Evolutionary conservation across 2,888 invertebrate genomes (phyloP).

Genomic region (Spodoptera littoralis): DNA sequence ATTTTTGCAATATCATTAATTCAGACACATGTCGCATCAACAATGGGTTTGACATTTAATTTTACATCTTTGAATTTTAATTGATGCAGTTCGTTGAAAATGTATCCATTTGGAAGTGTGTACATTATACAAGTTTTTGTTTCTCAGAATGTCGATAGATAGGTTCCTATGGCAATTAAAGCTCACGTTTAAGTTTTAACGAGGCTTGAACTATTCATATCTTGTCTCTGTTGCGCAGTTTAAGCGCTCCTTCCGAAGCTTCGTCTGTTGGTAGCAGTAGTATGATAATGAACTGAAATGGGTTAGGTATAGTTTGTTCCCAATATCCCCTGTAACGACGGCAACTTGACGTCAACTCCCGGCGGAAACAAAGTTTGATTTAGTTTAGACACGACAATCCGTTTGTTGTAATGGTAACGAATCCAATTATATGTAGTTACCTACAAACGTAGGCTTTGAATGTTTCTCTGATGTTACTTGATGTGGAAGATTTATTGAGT

Average conservation of each 20-base stretch:
- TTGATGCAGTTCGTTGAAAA: slow-evolving; percentile 30
- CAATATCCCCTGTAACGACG: slow-evolving; percentile 70
- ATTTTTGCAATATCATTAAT: slow-evolving; percentile 58
- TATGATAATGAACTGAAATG: slow-evolving; percentile 74
- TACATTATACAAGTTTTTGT: slow-evolving; percentile 20
- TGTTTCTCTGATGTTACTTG: slow-evolving; percentile 52
- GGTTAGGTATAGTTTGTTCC: slow-evolving; percentile 68
- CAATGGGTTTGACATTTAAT: slow-evolving; percentile 48
- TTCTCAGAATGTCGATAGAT: slow-evolving; percentile 19
- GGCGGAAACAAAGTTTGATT: slow-evolving; percentile 85
- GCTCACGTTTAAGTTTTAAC: slow-evolving; percentile 52
- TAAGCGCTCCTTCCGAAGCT: slow-evolving; percentile 53
- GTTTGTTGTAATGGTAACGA: slow-evolving; percentile 76
- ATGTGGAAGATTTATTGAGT: slow-evolving; percentile 55
- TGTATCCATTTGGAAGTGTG: slow-evolving; percentile 14
- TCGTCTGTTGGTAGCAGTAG: slow-evolving; percentile 57
- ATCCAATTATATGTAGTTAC: slow-evolving; percentile 73
- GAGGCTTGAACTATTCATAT: slow-evolving; percentile 58
- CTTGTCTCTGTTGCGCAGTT: slow-evolving; percentile 57
- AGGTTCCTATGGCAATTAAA: slow-evolving; percentile 19
- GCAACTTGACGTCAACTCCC: slow-evolving; percentile 71
- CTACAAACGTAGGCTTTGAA: slow-evolving; percentile 42
- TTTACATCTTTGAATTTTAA: slow-evolving; percentile 47
- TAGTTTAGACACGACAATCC: slow-evolving; percentile 83
- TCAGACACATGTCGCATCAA: slow-evolving; percentile 51